phyloP scores from a whole-genome alignment of 2,113 vertebrate species.

The Corapipo altera region DNA sequence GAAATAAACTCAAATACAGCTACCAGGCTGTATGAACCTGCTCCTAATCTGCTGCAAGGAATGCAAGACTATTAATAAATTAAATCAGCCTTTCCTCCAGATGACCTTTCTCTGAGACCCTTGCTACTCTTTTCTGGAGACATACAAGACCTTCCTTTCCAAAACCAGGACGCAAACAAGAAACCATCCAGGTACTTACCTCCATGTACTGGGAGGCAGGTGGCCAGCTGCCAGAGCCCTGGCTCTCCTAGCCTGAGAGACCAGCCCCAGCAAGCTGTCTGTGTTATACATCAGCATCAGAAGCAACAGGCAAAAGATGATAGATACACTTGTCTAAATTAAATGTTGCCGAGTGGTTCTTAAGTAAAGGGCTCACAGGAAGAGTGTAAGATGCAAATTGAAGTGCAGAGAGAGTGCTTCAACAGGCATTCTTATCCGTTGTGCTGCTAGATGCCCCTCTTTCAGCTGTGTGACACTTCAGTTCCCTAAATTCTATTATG shows the following conservation, averaged over 20 bases:
- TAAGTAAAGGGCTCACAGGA: background rate
- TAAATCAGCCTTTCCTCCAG: background rate
- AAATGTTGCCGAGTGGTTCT: background rate
- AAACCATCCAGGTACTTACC: accelerated
- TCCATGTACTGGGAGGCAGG: background rate
- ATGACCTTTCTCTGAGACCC: background rate
- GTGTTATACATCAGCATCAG: background rate
- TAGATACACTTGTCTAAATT: background rate
- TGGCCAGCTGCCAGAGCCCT: background rate
- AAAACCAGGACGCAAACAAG: background rate
- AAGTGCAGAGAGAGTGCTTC: background rate
- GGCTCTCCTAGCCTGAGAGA: background rate
- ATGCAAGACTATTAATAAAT: background rate
- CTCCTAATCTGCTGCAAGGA: background rate
- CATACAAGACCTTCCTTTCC: background rate
- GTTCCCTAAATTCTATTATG: background rate
- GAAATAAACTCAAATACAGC: background rate
- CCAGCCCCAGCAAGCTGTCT: background rate
- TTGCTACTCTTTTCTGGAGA: background rate
- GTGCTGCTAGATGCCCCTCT: background rate
- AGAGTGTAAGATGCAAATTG: background rate
- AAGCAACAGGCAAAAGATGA: background rate
- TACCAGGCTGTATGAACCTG: background rate
- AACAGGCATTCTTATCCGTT: background rate
- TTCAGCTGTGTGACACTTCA: background rate